Evolutionary conservation across 2,113 vertebrate species (phyloP).

Genomic region (Albula glossodonta): DNA sequence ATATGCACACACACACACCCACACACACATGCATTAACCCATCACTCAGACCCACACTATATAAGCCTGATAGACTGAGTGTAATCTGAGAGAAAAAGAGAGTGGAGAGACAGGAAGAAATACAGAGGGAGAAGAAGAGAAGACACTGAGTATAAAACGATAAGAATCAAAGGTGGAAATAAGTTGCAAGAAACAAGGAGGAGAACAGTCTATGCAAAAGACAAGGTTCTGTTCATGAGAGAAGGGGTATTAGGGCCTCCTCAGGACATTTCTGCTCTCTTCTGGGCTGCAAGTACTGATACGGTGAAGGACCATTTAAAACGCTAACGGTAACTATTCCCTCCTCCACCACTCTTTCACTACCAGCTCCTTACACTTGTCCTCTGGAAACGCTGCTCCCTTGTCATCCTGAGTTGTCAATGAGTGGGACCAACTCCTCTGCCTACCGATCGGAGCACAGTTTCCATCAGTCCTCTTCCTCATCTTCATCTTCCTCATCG

Average conservation of each 20-base stretch:
- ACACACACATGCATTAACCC: slow-evolving; percentile 13
- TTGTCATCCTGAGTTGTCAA: slow-evolving; percentile 58
- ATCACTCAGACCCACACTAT: slow-evolving; percentile 40
- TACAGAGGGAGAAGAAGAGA: slow-evolving; percentile 24
- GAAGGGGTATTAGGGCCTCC: background rate
- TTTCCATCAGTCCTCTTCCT: slow-evolving; percentile 74
- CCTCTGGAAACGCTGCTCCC: slow-evolving; percentile 23
- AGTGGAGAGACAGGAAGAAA: slow-evolving; percentile 15
- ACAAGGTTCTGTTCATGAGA: background rate
- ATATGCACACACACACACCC: slow-evolving; percentile 21
- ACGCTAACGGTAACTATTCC: background rate
- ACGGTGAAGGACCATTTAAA: slow-evolving; percentile 21
- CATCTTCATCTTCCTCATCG: slow-evolving; percentile 54
- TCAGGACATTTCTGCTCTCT: background rate
- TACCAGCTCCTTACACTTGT: slow-evolving; percentile 42
- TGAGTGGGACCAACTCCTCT: slow-evolving; percentile 76
- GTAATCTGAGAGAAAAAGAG: background rate
- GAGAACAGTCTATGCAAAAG: background rate
- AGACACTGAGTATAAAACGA: background rate
- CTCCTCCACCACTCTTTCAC: slow-evolving; percentile 19
- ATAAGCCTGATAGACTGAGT: slow-evolving; percentile 46
- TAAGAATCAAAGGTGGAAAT: background rate
- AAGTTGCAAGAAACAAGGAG: background rate
- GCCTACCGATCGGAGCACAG: slow-evolving; percentile 80
- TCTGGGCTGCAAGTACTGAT: background rate